phyloP scores from a whole-genome alignment of 2,888 invertebrate species.

The Papilio elwesi region DNA sequence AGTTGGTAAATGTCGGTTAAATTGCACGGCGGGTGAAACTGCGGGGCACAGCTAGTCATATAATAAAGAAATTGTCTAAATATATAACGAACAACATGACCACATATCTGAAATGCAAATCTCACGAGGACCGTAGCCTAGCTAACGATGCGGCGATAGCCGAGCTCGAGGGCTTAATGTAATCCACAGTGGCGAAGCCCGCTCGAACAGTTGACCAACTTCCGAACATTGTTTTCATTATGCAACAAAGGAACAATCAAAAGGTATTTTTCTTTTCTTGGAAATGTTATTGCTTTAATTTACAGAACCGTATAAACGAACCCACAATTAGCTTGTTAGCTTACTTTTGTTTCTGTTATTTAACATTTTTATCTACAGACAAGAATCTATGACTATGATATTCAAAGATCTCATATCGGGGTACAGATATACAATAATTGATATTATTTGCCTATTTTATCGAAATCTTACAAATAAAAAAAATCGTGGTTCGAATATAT shows the following conservation, averaged over 20 bases:
- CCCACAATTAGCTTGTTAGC: not conserved
- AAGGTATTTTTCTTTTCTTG: conserved; percentile 5
- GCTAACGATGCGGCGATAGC: conserved; percentile 18
- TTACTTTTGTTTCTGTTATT: not conserved
- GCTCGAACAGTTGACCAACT: conserved; percentile 3
- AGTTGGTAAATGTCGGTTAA: too few species aligned
- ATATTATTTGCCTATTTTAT: too few species aligned
- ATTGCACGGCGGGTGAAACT: too few species aligned
- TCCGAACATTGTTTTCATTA: conserved; percentile 10
- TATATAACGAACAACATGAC: not conserved
- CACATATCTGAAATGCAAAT: not conserved
- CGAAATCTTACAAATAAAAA: too few species aligned
- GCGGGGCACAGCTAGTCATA: too few species aligned
- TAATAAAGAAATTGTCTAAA: not conserved
- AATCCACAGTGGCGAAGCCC: conserved; percentile 7
- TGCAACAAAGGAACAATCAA: conserved; percentile 19
- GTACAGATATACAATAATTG: too few species aligned
- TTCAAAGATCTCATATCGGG: too few species aligned
- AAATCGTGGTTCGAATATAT: too few species aligned
- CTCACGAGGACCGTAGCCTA: not conserved
- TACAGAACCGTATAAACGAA: not conserved
- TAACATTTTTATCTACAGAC: too few species aligned
- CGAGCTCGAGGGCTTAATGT: conserved; percentile 13
- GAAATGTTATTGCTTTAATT: conserved; percentile 13
- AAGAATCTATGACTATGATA: too few species aligned